phyloP scores from a whole-genome alignment of 2,888 invertebrate species.

The Aspidapion aeneum region DNA sequence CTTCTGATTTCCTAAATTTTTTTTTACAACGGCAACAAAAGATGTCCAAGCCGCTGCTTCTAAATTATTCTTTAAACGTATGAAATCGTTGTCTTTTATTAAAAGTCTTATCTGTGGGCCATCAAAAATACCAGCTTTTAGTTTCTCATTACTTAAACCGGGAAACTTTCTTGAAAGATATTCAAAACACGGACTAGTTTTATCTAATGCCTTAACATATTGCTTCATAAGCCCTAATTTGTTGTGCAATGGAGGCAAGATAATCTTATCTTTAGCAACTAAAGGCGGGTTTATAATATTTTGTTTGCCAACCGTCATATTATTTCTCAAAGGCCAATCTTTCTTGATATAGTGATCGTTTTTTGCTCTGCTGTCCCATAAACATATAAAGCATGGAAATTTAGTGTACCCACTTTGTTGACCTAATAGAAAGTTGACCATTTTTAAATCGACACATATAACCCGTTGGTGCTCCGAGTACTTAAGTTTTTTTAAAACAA shows the following conservation, averaged over 20 bases:
- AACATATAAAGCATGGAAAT: background rate
- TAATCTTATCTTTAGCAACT: background rate
- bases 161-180: slow-evolving; percentile 25
- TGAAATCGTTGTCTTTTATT: slow-evolving; percentile 8
- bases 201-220: slow-evolving; percentile 27
- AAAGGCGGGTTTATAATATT: slow-evolving; percentile 5
- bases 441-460: too few species aligned
- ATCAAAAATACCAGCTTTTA: slow-evolving; percentile 27
- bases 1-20: slow-evolving; percentile 1
- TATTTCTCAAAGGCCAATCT: slow-evolving; percentile 5
- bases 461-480: slow-evolving; percentile 8
- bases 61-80: slow-evolving; percentile 12
- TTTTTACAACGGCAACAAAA: slow-evolving; percentile 3
- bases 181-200: slow-evolving; percentile 21
- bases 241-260: slow-evolving; percentile 31
- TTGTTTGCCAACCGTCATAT: slow-evolving; percentile 4
- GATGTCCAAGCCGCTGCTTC: slow-evolving; percentile 8
- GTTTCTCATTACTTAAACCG: slow-evolving; percentile 23
- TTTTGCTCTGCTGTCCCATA: slow-evolving; percentile 6
- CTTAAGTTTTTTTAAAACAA: slow-evolving; percentile 2
- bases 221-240: slow-evolving; percentile 30
- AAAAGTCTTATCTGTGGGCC: slow-evolving; percentile 23
- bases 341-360: background rate
- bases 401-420: slow-evolving; percentile 2
- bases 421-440: slow-evolving; percentile 5